Base-by-base conservation (phyloP, 2,113 vertebrate genomes). In the Anoura caudifer region DNA sequence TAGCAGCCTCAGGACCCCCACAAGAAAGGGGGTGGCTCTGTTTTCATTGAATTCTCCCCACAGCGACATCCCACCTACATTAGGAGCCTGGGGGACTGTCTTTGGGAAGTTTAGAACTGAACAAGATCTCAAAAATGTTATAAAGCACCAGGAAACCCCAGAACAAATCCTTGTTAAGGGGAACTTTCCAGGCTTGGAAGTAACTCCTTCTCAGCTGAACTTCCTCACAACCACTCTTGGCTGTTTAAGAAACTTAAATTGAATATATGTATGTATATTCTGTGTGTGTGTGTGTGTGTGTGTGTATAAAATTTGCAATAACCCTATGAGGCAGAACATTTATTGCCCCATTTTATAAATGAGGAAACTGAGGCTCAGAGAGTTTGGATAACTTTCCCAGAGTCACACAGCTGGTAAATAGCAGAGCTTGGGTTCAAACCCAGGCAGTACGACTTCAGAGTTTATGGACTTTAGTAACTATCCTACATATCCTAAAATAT, bases 21-120 rank as follows among this genome's bases (percentile, higher is more conserved):
- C 10, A 19, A 91, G 63, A 72, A 93, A 86, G 17, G 26, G 65
- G 7, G 19, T 20, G 15, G 13, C 2, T 76, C 81, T 92, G 8
- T 87, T 43, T 83, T 43, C 88, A 12, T 81, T 36, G 59, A 31
- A 45, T 77, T 47, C 4, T 87, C 47, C 43, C n/a, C 31, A 45
- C 0, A 3, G 1, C 12, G 50, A 2, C 1, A 0, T 19, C 54
- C 73, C 33, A 11, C 73, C 47, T 41, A 22, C 26, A 20, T 31
- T 50, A 38, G 47, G 43, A 72, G 15, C 63, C 50, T 65, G 59
- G n/a, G 61, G 41, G 11, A 0, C n/a, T 72, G 9, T 69, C 7
- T 75, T 38, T 72, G 65, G 41, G 31, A 84, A 70, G 5, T 65
- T 95, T 7, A 87, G 50, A 85, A 54, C 26, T 26, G 36, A 89